Base-by-base conservation (phyloP, 2,888 invertebrate genomes). In the Dichetophora obliterata region DNA sequence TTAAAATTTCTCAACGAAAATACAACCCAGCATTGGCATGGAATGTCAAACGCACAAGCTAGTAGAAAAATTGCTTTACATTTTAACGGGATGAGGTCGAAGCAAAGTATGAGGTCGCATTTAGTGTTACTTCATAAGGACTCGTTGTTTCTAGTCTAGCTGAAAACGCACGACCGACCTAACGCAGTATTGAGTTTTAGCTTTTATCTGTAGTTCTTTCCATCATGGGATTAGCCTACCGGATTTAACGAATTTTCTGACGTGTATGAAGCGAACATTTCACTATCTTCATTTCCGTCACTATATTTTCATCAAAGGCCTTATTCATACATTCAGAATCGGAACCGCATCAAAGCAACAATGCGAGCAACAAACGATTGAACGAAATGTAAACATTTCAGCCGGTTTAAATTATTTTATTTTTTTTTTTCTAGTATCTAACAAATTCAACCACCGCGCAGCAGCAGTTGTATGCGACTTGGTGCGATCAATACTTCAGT, bases 241-340 rank as follows among this genome's bases (percentile, higher is more conserved):
- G n/a, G n/a, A n/a, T n/a, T n/a, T n/a, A n/a, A 11, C 1, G 9
- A 22, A 19, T 16, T n/a, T 16, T 71, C 71, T 43, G 34, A 70
- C 70, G 37, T n/a, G 52, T 31, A 31, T 27, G 52, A n/a, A 5
- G n/a, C 50, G 19, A 66, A 59, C 27, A 59, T 59, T 5, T 4
- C 3, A 59, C 59, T 59, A 22, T 0, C 0, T 22, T 2, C 27
- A 59, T 69, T 27, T 22, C 27, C 11, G 43, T 43, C 14, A 43
- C 43, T 43, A 11, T 43, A 6, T 43, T 43, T 43, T 11, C 43
- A 43, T 11, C 6, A 1, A 43, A 43, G 11, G 31, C 54, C 34
- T 43, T 52, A 71, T 59, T 59, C 59, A 57, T 66, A 37, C 66
- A 66, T 66, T 69, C 24, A 27, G 57, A 59, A 59, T 27, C 57